Base-by-base conservation (phyloP, 2,113 vertebrate genomes). In the Scolopax mira region DNA sequence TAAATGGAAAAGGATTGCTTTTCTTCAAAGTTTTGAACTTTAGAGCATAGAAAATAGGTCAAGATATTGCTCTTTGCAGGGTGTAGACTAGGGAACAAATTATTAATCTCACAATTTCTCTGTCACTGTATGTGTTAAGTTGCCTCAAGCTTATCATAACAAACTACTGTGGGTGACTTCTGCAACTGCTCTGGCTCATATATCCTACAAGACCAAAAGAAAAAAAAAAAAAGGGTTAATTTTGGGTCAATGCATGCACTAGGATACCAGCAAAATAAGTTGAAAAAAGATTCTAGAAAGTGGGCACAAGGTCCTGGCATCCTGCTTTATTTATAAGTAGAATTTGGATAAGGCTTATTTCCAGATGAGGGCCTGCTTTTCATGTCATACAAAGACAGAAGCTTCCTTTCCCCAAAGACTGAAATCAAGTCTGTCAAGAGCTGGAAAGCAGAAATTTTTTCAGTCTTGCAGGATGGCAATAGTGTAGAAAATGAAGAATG, bases 161-260 rank as follows among this genome's bases (percentile, higher is more conserved):
- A 48, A 61, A 44, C 16, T 62, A 31, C 27, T 73, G 21, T 4
- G 2, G 9, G 17, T 52, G 16, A 77, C 9, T 79, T 30, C 28
- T 70, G 27, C 8, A 64, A 8, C 4, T 80, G 1, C 13, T 71
- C 30, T 78, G 39, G 4, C 16, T 54, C 23, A 51, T 5, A 44
- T 48, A 73, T 13, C 72, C 33, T 64, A 2, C 10, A 19, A 6
- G 22, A 22, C 1, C 39, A 42, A 42, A 42, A 48, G n/a, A 73
- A 75, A 52, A 51, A 28, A 52, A 27, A 28, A 28, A 48, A 82
- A 71, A 19, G 2, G 6, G 17, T n/a, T 90, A 25, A 66, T 81
- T 46, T 71, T 0, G 7, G 7, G 46, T 33, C 27, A 55, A 1
- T 3, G 7, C 21, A 23, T 41, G 27, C 9, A 27, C 3, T 39